A percentile compares a stretch with the other conserved stretches of the same genome.
phyloP scores from a whole-genome alignment of 2,888 invertebrate genomes.

The Folsomia candida region DNA sequence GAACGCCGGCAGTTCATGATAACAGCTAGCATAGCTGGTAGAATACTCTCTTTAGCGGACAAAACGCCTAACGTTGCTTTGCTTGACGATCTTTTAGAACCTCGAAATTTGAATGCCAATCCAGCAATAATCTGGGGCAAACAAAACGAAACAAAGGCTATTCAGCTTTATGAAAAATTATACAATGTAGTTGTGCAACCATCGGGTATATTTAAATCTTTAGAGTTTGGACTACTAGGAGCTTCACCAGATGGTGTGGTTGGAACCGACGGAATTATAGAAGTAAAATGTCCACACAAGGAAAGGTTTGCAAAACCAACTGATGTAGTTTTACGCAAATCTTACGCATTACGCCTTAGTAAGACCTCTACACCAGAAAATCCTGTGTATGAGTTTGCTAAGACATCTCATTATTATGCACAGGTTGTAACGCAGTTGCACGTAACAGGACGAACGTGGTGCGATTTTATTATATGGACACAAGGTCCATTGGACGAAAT shows the following conservation, averaged over 20 bases:
- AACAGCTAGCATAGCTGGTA: not conserved
- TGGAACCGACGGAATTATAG: constrained; percentile 14
- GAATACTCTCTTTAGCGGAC: not conserved
- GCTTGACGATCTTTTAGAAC: not conserved
- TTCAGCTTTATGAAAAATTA: constrained; percentile 6
- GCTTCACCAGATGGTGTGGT: constrained; percentile 38
- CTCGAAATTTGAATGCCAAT: not conserved
- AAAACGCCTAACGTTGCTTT: constrained; percentile 46
- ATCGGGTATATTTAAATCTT: constrained; percentile 27
- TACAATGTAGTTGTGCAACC: constrained; percentile 8
- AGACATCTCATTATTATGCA: too few relatives aligned
- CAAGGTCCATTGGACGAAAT: too few relatives aligned
- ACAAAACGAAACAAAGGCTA: constrained; percentile 17
- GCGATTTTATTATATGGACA: too few relatives aligned
- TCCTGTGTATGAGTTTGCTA: too few relatives aligned
- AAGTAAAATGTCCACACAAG: constrained; percentile 33
- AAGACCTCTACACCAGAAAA: too few relatives aligned
- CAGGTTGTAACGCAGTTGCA: too few relatives aligned
- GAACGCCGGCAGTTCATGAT: not conserved
- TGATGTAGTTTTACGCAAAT: too few relatives aligned
- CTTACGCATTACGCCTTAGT: too few relatives aligned
- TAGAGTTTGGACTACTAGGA: constrained; percentile 29
- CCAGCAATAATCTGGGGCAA: constrained; percentile 5
- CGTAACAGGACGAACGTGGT: too few relatives aligned
- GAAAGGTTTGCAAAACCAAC: too few relatives aligned